These are phyloP conservation scores for Pseudococcus jackbeardsleyi DNA, from an alignment of 2,888 invertebrate genomes.

Conservation along the genomic window DNA sequence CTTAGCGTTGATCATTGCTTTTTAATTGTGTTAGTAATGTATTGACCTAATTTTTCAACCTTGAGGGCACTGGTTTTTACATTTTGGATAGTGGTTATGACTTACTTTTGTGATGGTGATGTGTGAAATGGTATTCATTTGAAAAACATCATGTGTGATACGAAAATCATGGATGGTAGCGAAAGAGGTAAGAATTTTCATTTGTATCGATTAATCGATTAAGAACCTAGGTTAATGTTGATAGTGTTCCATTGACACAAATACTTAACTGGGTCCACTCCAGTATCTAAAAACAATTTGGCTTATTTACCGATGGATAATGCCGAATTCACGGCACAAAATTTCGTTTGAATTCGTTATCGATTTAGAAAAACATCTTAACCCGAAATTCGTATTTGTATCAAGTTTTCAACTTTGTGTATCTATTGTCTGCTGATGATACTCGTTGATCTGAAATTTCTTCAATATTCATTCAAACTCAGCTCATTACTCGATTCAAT, in stretches of 20 bases:
- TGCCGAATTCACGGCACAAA: too few species aligned
- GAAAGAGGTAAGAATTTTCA: slow-evolving; percentile 62
- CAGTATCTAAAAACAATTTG: too few species aligned
- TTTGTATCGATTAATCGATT: slow-evolving; percentile 25
- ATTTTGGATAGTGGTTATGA: slow-evolving; percentile 56
- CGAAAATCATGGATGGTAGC: slow-evolving; percentile 58
- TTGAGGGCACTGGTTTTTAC: slow-evolving; percentile 62
- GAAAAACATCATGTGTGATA: slow-evolving; percentile 56
- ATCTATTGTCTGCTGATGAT: too few species aligned
- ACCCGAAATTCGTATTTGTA: too few species aligned
- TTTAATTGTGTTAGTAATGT: slow-evolving; percentile 65
- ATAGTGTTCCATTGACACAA: slow-evolving; percentile 23
- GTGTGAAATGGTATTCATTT: slow-evolving; percentile 19
- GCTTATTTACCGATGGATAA: too few species aligned
- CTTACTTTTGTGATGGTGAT: slow-evolving; percentile 46
- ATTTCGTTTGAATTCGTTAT: too few species aligned
- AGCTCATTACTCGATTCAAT: neutral
- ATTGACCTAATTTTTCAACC: slow-evolving; percentile 65
- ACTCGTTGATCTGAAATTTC: too few species aligned
- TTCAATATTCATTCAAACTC: too few species aligned
- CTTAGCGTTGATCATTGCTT: neutral
- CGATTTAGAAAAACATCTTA: too few species aligned
- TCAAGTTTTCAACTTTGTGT: too few species aligned
- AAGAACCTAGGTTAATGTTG: slow-evolving; percentile 37
- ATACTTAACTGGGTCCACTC: neutral